These are phyloP conservation scores for Meloe dianella DNA, from an alignment of 2,888 invertebrate genomes.

Conservation along the genomic window DNA sequence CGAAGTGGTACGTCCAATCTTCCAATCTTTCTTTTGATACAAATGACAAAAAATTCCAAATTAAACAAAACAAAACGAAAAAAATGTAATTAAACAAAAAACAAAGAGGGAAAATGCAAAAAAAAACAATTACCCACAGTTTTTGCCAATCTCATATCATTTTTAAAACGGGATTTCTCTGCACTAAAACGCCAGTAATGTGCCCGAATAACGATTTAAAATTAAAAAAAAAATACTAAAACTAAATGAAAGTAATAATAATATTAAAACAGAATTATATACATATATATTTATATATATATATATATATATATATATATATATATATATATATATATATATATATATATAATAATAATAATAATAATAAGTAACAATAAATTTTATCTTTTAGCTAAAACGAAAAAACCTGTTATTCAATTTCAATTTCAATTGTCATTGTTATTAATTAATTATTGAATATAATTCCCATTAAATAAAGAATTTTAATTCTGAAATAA, in stretches of 20 bases:
- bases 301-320: conserved; percentile 16
- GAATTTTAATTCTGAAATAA: conserved; percentile 32
- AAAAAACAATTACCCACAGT: conserved; percentile 37
- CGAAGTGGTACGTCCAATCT: conserved; percentile 19
- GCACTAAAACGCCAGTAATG: conserved; percentile 10
- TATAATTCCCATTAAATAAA: conserved; percentile 51
- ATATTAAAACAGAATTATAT: conserved; percentile 29
- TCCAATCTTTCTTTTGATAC: neutral
- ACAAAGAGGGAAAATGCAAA: too few relatives aligned
- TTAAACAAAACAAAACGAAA: conserved; percentile 32
- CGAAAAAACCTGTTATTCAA: conserved; percentile 39
- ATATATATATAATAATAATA: conserved; percentile 12
- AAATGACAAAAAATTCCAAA: neutral
- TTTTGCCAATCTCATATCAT: conserved; percentile 47
- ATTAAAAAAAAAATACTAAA: conserved; percentile 8
- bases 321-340: conserved; percentile 7
- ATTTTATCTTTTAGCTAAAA: conserved; percentile 43
- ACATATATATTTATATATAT: conserved; percentile 7
- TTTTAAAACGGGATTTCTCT: conserved; percentile 5
- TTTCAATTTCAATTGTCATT: conserved; percentile 49
- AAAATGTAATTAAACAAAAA: conserved; percentile 25
- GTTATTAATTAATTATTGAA: conserved; percentile 51
- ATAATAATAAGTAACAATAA: conserved; percentile 29
- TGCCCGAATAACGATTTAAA: conserved; percentile 13
- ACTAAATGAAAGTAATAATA: conserved; percentile 13